These are phyloP conservation scores for Euthynnus affinis DNA, from an alignment of 2,797 vertebrate genomes.

Conservation along the genomic window DNA sequence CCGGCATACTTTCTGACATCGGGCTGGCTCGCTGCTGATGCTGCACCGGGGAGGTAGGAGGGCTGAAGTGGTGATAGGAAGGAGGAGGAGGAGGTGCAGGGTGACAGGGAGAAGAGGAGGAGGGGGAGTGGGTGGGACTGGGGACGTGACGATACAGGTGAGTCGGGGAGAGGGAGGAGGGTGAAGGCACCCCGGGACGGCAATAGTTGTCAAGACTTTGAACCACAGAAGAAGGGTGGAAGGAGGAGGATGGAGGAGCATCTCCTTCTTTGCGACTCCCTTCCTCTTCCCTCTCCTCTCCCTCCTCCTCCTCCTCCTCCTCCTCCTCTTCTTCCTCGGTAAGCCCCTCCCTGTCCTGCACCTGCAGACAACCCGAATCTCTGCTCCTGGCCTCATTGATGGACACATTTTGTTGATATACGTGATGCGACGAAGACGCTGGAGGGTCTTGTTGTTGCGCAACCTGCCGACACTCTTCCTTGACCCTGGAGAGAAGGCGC, in stretches of 20 bases:
- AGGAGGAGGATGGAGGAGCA: constrained; percentile 28
- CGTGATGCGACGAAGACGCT: constrained; percentile 51
- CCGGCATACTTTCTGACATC: constrained; percentile 86
- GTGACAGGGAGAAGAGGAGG: constrained; percentile 87
- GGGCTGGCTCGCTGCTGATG: constrained; percentile 90
- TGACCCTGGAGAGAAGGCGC: constrained; percentile 93
- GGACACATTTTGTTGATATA: constrained; percentile 61
- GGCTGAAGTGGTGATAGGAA: constrained; percentile 89
- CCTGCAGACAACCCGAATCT: constrained; percentile 55
- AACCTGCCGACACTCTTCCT: constrained; percentile 93
- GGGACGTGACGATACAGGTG: constrained; percentile 75
- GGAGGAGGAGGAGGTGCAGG: constrained; percentile 82
- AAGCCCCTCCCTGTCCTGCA: constrained; percentile 65
- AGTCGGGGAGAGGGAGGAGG: constrained; percentile 68
- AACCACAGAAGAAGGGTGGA: constrained; percentile 23
- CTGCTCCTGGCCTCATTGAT: constrained; percentile 41
- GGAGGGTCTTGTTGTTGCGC: constrained; percentile 82
- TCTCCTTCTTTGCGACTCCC: constrained; percentile 87
- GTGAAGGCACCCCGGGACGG: constrained; percentile 30
- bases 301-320: constrained; percentile 78
- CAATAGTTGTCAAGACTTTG: constrained; percentile 54
- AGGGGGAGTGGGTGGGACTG: constrained; percentile 87
- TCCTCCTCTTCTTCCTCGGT: constrained; percentile 90
- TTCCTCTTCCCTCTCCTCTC: constrained; percentile 87
- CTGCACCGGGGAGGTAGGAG: constrained; percentile 90